phyloP scores from a whole-genome alignment of 1,140 invertebrate genomes.

The Cherax destructor region DNA sequence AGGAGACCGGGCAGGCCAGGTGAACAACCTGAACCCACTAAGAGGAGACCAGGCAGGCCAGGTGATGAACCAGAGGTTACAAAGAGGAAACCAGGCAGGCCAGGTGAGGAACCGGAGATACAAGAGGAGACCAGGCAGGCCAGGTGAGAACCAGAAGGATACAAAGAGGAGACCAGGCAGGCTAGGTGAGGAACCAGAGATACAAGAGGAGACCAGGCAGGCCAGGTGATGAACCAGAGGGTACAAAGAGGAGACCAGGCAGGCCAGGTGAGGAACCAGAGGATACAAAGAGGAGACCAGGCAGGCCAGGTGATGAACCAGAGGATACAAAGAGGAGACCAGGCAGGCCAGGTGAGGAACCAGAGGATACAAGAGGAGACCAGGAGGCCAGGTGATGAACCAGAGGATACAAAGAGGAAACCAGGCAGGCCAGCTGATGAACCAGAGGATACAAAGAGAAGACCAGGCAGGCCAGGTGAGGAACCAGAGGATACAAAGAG shows the following conservation, averaged over 20 bases:
- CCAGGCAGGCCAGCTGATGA: slow-evolving; percentile 17
- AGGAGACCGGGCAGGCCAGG: slow-evolving; percentile 7
- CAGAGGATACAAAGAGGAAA: background rate
- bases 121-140: slow-evolving; percentile 2
- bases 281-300: slow-evolving; percentile 5
- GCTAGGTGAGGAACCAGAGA: background rate
- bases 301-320: slow-evolving; percentile 8
- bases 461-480: slow-evolving; percentile 18
- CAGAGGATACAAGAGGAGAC: slow-evolving; percentile 21
- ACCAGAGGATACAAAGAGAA: background rate
- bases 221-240: background rate
- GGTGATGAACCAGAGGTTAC: background rate
- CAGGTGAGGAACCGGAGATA: background rate
- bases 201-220: slow-evolving; percentile 27
- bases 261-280: slow-evolving; percentile 7
- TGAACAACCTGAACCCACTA: background rate
- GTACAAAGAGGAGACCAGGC: background rate
- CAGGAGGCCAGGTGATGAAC: slow-evolving; percentile 17
- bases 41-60: slow-evolving; percentile 1
- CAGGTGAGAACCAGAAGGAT: slow-evolving; percentile 10
- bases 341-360: slow-evolving; percentile 20
- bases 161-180: background rate
- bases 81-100: background rate
- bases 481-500: background rate
- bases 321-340: background rate